Percentiles rank a stretch among this genome's conserved stretches.
Evolutionary conservation across 2,888 invertebrate genomes (phyloP).

Genomic region (Ectemnius cavifrons): DNA sequence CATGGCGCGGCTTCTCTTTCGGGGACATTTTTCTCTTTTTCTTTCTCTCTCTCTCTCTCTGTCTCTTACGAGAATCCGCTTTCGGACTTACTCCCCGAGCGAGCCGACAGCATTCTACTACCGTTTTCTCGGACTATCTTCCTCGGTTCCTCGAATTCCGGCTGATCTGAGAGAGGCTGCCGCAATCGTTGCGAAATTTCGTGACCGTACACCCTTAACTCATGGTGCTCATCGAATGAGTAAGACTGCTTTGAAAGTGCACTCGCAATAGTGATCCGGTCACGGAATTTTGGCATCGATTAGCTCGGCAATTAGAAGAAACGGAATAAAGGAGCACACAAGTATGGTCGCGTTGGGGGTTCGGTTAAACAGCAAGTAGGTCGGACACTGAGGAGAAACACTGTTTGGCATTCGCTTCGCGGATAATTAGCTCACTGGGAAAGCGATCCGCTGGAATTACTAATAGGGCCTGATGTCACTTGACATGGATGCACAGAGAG

Average conservation of each 20-base stretch:
- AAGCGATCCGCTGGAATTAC: no score
- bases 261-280: background rate
- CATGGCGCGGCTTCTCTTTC: conserved; percentile 38
- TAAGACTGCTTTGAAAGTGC: no score
- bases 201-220: background rate
- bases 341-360: background rate
- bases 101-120: background rate
- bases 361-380: background rate
- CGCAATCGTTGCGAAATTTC: background rate
- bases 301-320: background rate
- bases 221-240: no score
- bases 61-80: background rate
- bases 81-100: background rate
- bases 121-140: conserved; percentile 1
- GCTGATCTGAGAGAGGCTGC: background rate
- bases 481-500: no score
- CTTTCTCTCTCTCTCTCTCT: background rate
- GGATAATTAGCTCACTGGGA: no score
- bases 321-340: background rate
- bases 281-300: conserved; percentile 31
- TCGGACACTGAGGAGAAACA: background rate
- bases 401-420: conserved; percentile 1
- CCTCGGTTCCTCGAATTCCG: background rate
- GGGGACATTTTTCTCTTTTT: background rate
- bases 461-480: no score